Conservation (phyloP, 2,888 invertebrate species). For the Drepana falcataria region DNA sequence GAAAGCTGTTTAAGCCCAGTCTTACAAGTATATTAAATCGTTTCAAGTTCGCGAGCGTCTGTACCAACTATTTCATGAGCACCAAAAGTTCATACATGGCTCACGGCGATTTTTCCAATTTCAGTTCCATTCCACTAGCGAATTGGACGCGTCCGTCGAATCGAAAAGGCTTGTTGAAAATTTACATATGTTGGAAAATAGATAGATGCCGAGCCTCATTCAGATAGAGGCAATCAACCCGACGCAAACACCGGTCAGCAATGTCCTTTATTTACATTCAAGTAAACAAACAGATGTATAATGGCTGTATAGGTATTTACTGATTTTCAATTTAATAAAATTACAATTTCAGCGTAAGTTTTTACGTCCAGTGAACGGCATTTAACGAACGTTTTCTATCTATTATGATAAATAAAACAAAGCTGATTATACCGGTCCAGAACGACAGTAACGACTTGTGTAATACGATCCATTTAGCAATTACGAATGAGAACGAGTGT, state of each 20-base stretch:
- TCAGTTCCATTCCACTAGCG: conserved; percentile 55
- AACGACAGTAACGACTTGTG: conserved; percentile 39
- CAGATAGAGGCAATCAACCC: conserved; percentile 62
- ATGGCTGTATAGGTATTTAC: conserved; percentile 30
- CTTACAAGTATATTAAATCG: not conserved
- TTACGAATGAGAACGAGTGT: conserved; percentile 40
- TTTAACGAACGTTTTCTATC: conserved; percentile 5
- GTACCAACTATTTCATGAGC: conserved; percentile 20
- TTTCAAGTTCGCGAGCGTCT: conserved; percentile 4
- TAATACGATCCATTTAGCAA: conserved; percentile 52
- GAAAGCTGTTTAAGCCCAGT: not conserved
- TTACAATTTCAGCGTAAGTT: not conserved
- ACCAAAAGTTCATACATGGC: conserved; percentile 31
- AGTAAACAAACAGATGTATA: conserved; percentile 41
- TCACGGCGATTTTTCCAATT: conserved; percentile 64
- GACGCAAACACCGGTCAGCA: conserved; percentile 45
- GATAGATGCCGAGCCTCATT: conserved; percentile 37
- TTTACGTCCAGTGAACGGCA: conserved; percentile 1
- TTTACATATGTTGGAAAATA: conserved; percentile 65
- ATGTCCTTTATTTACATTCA: conserved; percentile 46
- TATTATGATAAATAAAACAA: conserved; percentile 19
- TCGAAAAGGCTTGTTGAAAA: conserved; percentile 72
- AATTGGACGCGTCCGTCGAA: conserved; percentile 65
- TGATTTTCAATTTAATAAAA: conserved; percentile 17
- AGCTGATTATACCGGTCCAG: conserved; percentile 22